phyloP scores from a whole-genome alignment of 2,888 invertebrate genomes.

The Mythimna ferrago region DNA sequence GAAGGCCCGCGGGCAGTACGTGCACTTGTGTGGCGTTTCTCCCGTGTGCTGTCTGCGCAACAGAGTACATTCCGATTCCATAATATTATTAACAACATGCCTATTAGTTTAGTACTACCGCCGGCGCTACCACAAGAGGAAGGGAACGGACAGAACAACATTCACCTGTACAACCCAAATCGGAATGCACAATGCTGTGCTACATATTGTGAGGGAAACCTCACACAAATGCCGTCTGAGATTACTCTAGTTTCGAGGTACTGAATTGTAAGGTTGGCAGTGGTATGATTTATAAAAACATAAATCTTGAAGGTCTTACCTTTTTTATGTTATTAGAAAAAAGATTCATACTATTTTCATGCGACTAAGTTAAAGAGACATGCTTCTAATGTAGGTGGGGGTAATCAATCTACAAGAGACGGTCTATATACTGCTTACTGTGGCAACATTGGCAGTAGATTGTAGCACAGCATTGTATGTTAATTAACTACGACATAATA shows the following conservation, averaged over 20 bases:
- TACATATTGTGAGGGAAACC: conserved; percentile 79
- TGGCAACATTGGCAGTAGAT: conserved; percentile 66
- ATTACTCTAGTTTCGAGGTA: conserved; percentile 45
- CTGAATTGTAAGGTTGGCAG: conserved; percentile 36
- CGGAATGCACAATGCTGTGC: conserved; percentile 90
- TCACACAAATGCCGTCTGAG: conserved; percentile 84
- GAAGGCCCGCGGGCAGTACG: conserved; percentile 89
- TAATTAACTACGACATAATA: conserved; percentile 63
- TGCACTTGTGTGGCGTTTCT: conserved; percentile 95
- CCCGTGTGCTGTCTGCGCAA: conserved; percentile 94
- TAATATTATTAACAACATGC: conserved; percentile 59
- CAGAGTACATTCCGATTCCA: conserved; percentile 88
- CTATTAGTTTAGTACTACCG: conserved; percentile 45
- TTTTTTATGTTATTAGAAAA: conserved; percentile 40
- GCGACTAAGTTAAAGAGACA: conserved; percentile 66
- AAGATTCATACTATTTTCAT: conserved; percentile 67
- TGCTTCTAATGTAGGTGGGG: conserved; percentile 70
- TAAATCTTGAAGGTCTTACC: conserved; percentile 59
- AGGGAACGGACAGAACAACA: conserved; percentile 50
- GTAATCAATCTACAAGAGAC: conserved; percentile 68
- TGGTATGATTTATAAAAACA: conserved; percentile 28
- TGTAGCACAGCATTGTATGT: conserved; percentile 86
- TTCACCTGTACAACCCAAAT: conserved; percentile 74
- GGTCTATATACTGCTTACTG: conserved; percentile 63
- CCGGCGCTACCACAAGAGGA: conserved; percentile 46